Evolutionary conservation across 53 echinoderm and acorn worm species (phyloP).

Genomic region (Stichopus horrens): DNA sequence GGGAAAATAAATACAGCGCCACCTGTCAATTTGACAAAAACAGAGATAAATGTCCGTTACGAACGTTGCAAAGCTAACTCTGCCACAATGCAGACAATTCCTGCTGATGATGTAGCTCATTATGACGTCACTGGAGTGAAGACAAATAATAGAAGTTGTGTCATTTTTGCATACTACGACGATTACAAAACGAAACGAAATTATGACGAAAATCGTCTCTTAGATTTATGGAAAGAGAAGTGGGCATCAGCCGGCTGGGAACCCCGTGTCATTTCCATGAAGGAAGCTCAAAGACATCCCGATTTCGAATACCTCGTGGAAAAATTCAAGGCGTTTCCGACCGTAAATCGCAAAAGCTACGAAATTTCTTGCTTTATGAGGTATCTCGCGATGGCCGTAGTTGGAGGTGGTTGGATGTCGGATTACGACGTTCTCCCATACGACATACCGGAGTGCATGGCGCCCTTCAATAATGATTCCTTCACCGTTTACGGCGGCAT

Average conservation of each 20-base stretch:
- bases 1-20: no score
- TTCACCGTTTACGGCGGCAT: not conserved
- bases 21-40: no score
- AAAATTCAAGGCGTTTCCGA: not conserved
- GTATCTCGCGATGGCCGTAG: not conserved
- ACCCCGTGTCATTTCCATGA: not conserved
- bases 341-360: not conserved
- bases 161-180: not conserved
- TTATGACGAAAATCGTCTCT: not conserved
- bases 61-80: no score
- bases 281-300: not conserved
- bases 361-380: constrained; percentile 5
- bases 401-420: constrained; percentile 21
- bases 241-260: constrained; percentile 5
- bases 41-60: no score
- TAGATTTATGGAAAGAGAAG: not conserved
- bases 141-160: not conserved
- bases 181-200: not conserved
- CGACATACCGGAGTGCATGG: not conserved
- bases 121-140: no score
- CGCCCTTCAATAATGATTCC: not conserved
- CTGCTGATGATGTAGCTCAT: no score
- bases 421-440: constrained; percentile 5
- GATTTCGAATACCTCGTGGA: not conserved
- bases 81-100: no score